A percentile compares a stretch with the other conserved stretches of the same genome.
Evolutionary conservation across 2,113 vertebrate species (phyloP).

Genomic region (Candoia aspera): DNA sequence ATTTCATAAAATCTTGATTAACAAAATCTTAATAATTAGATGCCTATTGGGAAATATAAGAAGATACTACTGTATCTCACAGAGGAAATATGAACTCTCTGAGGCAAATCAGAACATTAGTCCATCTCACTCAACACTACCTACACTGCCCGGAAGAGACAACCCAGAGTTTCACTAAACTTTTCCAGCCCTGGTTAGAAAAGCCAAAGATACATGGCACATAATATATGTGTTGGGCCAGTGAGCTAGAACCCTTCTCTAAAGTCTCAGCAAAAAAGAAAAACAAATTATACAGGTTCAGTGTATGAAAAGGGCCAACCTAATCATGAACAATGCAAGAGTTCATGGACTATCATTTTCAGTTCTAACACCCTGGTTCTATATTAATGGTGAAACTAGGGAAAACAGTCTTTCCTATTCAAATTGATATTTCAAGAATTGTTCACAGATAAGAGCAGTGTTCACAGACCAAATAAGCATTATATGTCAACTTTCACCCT

Average conservation of each 20-base stretch:
- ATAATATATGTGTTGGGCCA: neutral
- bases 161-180: neutral
- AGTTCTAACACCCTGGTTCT: neutral
- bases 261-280: neutral
- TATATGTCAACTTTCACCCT: neutral
- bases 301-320: neutral
- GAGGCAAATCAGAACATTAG: neutral
- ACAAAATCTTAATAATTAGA: neutral
- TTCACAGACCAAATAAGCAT: neutral
- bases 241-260: neutral
- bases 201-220: neutral
- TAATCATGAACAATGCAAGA: neutral
- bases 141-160: too few species aligned
- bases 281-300: neutral
- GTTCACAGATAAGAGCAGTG: neutral
- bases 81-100: neutral
- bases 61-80: neutral
- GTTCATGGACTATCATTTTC: neutral
- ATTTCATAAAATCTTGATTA: neutral
- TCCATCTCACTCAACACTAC: neutral
- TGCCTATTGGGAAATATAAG: neutral
- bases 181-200: neutral
- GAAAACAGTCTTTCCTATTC: neutral
- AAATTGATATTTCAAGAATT: neutral
- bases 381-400: neutral